phyloP scores from a whole-genome alignment of 2,113 vertebrate species.

The Microcebus murinus region DNA sequence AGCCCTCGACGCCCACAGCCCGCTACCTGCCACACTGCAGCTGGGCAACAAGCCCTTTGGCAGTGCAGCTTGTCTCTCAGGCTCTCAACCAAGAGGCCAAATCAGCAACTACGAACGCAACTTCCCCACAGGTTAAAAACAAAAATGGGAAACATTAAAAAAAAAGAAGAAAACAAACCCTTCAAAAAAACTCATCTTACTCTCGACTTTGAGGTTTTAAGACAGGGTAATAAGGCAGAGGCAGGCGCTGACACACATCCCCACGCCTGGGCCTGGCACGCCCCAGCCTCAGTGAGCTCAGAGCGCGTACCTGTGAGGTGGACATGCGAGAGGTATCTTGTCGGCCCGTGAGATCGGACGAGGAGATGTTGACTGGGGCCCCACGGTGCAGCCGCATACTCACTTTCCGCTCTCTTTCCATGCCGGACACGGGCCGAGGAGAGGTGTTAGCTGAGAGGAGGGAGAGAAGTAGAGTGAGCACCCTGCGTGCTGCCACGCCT shows the following conservation, averaged over 20 bases:
- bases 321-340: slow-evolving; percentile 98
- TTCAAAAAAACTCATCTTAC: background rate
- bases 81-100: background rate
- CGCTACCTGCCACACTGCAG: accelerated
- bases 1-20: background rate
- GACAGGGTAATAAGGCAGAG: background rate
- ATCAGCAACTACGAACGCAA: background rate
- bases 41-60: accelerated
- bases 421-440: slow-evolving; percentile 92
- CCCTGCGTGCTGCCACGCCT: background rate
- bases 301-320: slow-evolving; percentile 93
- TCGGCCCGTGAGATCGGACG: slow-evolving; percentile 94
- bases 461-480: background rate
- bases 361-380: slow-evolving; percentile 95
- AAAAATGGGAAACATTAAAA: background rate
- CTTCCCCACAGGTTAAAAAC: background rate
- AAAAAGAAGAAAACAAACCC: background rate
- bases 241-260: background rate
- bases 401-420: slow-evolving; percentile 96
- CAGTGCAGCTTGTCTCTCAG: background rate
- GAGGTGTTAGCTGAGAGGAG: slow-evolving; percentile 91
- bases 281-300: background rate
- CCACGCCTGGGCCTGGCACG: background rate
- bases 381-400: slow-evolving; percentile 97
- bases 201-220: background rate